Base-by-base conservation (phyloP, 2,113 vertebrate species). In the Xenus cinereus region DNA sequence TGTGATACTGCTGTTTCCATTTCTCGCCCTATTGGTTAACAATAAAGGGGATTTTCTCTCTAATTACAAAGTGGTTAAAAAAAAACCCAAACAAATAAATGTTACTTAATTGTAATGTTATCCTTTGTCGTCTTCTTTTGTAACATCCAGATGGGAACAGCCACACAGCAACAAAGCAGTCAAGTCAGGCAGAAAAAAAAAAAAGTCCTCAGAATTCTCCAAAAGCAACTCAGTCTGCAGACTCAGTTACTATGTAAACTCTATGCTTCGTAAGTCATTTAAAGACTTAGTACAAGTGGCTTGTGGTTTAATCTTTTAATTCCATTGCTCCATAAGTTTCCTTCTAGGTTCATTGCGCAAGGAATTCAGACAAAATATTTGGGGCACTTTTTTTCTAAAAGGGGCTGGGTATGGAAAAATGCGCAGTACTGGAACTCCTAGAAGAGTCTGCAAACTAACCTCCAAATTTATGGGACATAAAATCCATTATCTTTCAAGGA, bases 281-380 rank as follows among this genome's bases (percentile, higher is more conserved):
- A 97, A 97, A 97, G 97, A 98, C 89, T 98, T 96, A 96, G 57
- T 48, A 75, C 94, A 96, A 98, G 95, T 97, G 86, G 93, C 91
- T 97, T 90, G 94, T 89, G 74, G 87, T 95, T 97, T 98, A 98
- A 98, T 98, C 98, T 98, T 97, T 97, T 98, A 98, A 98, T 97
- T 97, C 97, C 71, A 92, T 95, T 98, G 96, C 97, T 95, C 92
- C 56, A 2, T 86, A 95, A 96, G 95, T 98, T 95, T 97, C 62
- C 77, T 96, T 95, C 83, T 96, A 96, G 97, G 96, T 98, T 97
- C 98, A 98, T 74, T 97, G 98, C 98, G 92, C 96, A 97, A 97
- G 96, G 96, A 98, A 98, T 98, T 98, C 93, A 93, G 80, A 94
- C 94, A 93, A 93, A 96, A 78, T 97, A 95, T 97, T 95, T 95